phyloP scores from a whole-genome alignment of 2,797 vertebrate species.

The Remorina albescens region DNA sequence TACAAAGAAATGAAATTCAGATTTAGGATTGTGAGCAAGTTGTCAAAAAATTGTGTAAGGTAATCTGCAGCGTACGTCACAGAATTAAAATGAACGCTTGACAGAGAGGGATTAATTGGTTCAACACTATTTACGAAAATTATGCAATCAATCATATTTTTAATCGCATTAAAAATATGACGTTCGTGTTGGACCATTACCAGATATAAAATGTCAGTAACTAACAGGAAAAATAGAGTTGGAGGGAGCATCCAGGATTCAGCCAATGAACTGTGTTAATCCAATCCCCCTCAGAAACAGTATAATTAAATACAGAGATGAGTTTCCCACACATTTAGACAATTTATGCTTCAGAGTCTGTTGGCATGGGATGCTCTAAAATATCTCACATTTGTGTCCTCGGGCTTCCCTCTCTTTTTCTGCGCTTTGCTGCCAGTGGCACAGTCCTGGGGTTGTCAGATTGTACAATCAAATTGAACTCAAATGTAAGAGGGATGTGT shows the following conservation, averaged over 20 bases:
- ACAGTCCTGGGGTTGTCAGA: neutral
- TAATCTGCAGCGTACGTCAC: constrained; percentile 55
- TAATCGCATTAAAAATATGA: constrained; percentile 61
- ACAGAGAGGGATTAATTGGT: constrained; percentile 46
- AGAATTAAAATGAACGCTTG: constrained; percentile 48
- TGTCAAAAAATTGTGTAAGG: constrained; percentile 47
- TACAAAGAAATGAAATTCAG: constrained; percentile 52
- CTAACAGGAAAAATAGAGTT: constrained; percentile 37
- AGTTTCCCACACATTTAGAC: constrained; percentile 4
- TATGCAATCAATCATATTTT: constrained; percentile 52
- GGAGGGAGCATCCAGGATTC: constrained; percentile 33
- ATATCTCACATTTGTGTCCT: neutral
- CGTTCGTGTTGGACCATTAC: constrained; percentile 24
- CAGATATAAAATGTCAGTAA: constrained; percentile 40
- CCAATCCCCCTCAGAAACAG: constrained; percentile 38
- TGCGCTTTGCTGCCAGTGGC: neutral
- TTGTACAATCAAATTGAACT: neutral
- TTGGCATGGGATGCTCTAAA: neutral
- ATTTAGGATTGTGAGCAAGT: constrained; percentile 40
- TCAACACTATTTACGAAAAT: constrained; percentile 35
- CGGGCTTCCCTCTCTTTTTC: neutral
- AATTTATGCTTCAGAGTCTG: neutral
- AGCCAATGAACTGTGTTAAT: constrained; percentile 45
- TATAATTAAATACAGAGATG: constrained; percentile 47
- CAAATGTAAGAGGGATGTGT: neutral